phyloP scores from a whole-genome alignment of 2,888 invertebrate genomes.

The Drosophila formosana region DNA sequence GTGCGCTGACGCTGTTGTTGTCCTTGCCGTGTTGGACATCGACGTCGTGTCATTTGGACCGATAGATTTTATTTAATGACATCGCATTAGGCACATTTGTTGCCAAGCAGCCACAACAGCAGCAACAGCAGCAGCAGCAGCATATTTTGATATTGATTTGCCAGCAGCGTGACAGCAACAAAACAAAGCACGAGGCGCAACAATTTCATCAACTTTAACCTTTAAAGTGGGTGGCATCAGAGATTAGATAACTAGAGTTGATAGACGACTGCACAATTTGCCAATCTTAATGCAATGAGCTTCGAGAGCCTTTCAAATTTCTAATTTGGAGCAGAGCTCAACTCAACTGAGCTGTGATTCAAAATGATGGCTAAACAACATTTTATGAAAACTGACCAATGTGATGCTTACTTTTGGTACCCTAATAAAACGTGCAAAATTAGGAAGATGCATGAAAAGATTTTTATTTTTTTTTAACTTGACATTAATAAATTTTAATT shows the following conservation, averaged over 20 bases:
- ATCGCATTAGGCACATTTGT: constrained; percentile 76
- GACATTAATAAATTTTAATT: too few species aligned
- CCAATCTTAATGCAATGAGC: constrained; percentile 27
- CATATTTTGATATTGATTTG: constrained; percentile 48
- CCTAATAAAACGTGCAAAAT: too few species aligned
- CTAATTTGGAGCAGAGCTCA: constrained; percentile 22
- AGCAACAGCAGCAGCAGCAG: too few species aligned
- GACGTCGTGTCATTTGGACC: constrained; percentile 61
- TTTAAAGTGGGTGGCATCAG: background rate
- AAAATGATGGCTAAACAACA: background rate
- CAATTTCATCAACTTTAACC: constrained; percentile 6
- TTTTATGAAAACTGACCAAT: too few species aligned
- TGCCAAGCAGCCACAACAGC: constrained; percentile 34
- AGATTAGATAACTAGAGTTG: constrained; percentile 33
- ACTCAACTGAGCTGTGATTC: background rate
- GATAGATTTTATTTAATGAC: constrained; percentile 77
- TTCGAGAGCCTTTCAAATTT: constrained; percentile 35
- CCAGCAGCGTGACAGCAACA: constrained; percentile 10
- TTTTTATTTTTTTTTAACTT: too few species aligned
- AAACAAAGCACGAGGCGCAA: background rate
- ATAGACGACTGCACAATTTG: constrained; percentile 30
- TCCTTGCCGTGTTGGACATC: constrained; percentile 35
- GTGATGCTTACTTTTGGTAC: too few species aligned
- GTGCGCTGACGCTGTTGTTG: constrained; percentile 15
- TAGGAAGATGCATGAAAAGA: too few species aligned